Evolutionary conservation across 1,140 invertebrate species (phyloP), one percentile per base, ranked within the genome.

Genomic region (Zaprionus tsacasi): DNA sequence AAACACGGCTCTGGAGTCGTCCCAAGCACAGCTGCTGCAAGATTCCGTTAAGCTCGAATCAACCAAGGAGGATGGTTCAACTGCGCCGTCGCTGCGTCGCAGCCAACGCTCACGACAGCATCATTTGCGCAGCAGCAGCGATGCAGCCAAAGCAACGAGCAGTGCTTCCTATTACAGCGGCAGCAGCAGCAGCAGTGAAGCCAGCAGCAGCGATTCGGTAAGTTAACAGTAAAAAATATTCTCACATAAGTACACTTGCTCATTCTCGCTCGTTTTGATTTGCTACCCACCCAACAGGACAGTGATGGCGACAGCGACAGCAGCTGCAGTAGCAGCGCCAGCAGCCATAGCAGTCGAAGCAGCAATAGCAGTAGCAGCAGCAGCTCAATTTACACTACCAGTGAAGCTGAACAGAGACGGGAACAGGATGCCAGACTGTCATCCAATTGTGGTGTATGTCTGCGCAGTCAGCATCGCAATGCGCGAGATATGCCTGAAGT

Each of bases 1-100:
- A 13, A 99, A 98, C 91, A 99, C 98, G 8, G 97, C 97, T 59
- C 82, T 98, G 54, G 96, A 96, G 81, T 96, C 96, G 72, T 96
- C 96, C 95, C 76, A 94, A 93, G 57, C 93, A 93, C 88, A 93
- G 25, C 21, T 52, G 30, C 33, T 52, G 45, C 21, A 36, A 10
- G 45, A 67, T 8, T 7, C 30, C 25, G 59, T 61, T 25, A 50
- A 25, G 21, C 71, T 68, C n/a, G 65, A 76, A 12, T 5, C 12
- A 30, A 25, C 30, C 17, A 66, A 56, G 36, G 35, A 21, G 27
- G 25, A 17, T 17, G 40, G 40, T n/a, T 15, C 40, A 35, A 3
- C 13, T 17, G 33, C 50, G 11, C 21, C 30, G 15, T 10, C 17
- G 11, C 12, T 74, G 33, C 66, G 71, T 13, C 61, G 74, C 45